phyloP scores from a whole-genome alignment of 2,113 vertebrate species.

The Hoplias malabaricus region DNA sequence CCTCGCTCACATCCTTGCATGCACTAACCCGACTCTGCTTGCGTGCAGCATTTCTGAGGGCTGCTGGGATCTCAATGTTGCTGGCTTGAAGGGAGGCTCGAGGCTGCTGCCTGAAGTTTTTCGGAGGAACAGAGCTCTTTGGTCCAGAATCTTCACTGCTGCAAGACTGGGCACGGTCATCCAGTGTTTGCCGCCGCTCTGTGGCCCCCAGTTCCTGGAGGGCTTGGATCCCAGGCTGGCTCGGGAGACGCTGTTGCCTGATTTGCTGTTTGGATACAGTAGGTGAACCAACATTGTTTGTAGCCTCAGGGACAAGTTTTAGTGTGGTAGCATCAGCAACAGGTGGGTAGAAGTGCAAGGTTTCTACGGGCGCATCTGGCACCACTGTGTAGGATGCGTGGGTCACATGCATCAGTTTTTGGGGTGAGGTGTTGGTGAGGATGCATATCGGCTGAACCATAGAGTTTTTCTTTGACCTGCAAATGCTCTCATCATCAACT shows the following conservation, averaged over 20 bases:
- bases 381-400: constrained; percentile 60
- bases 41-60: constrained; percentile 59
- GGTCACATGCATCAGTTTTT: constrained; percentile 69
- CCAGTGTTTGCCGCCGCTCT: constrained; percentile 53
- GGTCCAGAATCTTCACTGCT: constrained; percentile 69
- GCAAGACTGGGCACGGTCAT: constrained; percentile 62
- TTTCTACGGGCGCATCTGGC: constrained; percentile 60
- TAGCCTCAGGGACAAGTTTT: constrained; percentile 54
- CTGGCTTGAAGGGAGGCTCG: constrained; percentile 59
- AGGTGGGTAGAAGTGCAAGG: constrained; percentile 52
- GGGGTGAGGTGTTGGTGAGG: constrained; percentile 70
- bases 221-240: constrained; percentile 63
- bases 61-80: constrained; percentile 68
- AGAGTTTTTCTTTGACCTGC: constrained; percentile 81
- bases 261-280: constrained; percentile 55
- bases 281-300: neutral
- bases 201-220: constrained; percentile 53
- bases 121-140: constrained; percentile 52
- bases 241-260: constrained; percentile 34
- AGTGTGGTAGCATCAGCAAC: constrained; percentile 9
- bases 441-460: constrained; percentile 71
- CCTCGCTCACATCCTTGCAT: constrained; percentile 74
- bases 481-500: constrained; percentile 73
- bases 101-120: constrained; percentile 49
- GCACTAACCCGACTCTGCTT: constrained; percentile 73